Evolutionary conservation across 2,113 vertebrate species (phyloP).

Genomic region (Uria aalge): DNA sequence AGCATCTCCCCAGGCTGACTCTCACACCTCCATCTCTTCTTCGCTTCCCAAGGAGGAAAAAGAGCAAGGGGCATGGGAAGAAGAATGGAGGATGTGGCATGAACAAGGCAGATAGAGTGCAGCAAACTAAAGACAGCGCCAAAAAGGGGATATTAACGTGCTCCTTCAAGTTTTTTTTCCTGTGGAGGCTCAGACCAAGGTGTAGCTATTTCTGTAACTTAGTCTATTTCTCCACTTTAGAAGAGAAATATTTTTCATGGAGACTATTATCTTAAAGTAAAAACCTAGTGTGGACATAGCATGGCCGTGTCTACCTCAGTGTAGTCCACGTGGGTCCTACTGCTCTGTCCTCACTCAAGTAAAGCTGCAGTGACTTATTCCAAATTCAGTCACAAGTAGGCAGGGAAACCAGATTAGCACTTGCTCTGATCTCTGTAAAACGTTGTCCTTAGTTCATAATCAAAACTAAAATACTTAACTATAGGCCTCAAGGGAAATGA

Average conservation of each 20-base stretch:
- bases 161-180: background rate
- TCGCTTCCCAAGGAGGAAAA: background rate
- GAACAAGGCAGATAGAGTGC: accelerated
- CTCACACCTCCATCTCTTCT: background rate
- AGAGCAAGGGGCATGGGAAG: background rate
- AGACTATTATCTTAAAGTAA: background rate
- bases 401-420: background rate
- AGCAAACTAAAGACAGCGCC: background rate
- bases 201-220: background rate
- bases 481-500: background rate
- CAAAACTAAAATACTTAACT: background rate
- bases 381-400: background rate
- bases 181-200: background rate
- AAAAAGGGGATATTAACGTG: background rate
- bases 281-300: background rate
- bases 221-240: background rate
- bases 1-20: background rate
- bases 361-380: background rate
- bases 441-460: background rate
- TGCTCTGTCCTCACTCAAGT: background rate
- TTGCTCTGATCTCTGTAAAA: background rate
- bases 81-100: background rate
- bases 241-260: background rate
- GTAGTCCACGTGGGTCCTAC: accelerated
- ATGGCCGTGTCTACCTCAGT: accelerated